Evolutionary conservation across 2,888 invertebrate species (phyloP), one percentile per base, ranked within the genome.

Genomic region (Parnassius apollo): DNA sequence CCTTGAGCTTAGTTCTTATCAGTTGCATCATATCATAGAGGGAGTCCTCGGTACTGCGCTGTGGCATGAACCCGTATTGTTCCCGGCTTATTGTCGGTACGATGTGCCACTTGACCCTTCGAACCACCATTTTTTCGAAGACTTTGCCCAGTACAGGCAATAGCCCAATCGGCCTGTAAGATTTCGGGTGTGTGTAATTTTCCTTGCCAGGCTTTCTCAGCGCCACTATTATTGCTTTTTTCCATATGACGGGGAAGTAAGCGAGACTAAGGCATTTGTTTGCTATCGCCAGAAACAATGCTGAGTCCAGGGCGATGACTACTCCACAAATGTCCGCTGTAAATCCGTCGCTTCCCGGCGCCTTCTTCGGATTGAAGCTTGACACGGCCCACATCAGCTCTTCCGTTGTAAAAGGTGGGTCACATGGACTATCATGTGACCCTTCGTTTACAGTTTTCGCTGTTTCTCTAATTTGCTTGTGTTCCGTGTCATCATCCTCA

Each of bases 301-400:
- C 44, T 9, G 42, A 7, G 4, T 10, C 13, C 25, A 1, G 3
- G 4, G 2, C 13, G 2, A 57, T 49, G 1, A 35, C 50, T 18
- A 18, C 25, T n/a, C 13, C 18, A 42, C 62, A 62, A 8, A 59
- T 59, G 53, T 59, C 59, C 10, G 68, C 64, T 2, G 67, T 65
- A 35, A 68, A 46, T 2, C 66, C 68, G 13, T 68, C 66, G 1
- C 46, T 7, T 9, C 69, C 69, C 3, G 69, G 67, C 0, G 69
- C 67, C 46, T 66, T 67, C 13, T 60, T 64, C 18, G 18, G 18
- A 18, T 18, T 18, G 18, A 18, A 18, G 18, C 18, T 18, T 18
- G 18, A 18, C 18, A 0, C 13, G n/a, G 57, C 60, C 1, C 12
- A 3, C n/a, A 13, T 44, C 1, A 68, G 18, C 49, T 68, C 66